phyloP scores from a whole-genome alignment of 2,888 invertebrate genomes.

The Cabera pusaria region DNA sequence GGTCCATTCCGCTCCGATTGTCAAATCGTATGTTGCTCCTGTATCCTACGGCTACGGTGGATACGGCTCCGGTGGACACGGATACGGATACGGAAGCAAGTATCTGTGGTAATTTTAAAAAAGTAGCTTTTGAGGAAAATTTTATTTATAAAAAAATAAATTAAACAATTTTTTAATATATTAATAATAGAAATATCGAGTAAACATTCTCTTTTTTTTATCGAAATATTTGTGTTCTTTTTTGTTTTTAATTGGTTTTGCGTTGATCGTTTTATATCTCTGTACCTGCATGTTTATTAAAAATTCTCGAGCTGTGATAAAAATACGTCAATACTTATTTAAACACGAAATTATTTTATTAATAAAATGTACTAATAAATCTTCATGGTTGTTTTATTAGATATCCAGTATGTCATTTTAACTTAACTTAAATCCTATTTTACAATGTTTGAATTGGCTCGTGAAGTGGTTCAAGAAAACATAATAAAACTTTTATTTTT shows the following conservation, averaged over 20 bases:
- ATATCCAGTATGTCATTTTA: too few relatives aligned
- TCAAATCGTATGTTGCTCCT: slow-evolving; percentile 45
- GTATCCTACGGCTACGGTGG: slow-evolving; percentile 41
- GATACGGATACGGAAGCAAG: slow-evolving; percentile 39
- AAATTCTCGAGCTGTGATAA: slow-evolving; percentile 21
- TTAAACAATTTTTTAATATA: too few relatives aligned
- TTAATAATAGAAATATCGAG: too few relatives aligned
- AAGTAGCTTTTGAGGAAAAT: neutral
- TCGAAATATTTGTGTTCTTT: too few relatives aligned
- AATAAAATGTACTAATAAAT: slow-evolving; percentile 17
- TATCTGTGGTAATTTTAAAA: slow-evolving; percentile 48
- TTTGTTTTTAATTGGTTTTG: neutral
- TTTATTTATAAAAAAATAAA: too few relatives aligned
- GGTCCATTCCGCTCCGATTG: slow-evolving; percentile 46
- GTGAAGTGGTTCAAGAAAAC: too few relatives aligned
- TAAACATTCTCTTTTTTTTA: too few relatives aligned
- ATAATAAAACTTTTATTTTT: too few relatives aligned
- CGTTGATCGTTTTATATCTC: neutral
- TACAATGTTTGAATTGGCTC: too few relatives aligned
- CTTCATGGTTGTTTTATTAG: slow-evolving; percentile 11
- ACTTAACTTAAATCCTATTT: too few relatives aligned
- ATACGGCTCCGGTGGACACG: slow-evolving; percentile 29
- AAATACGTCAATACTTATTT: slow-evolving; percentile 14
- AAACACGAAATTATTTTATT: slow-evolving; percentile 7
- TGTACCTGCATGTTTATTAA: too few relatives aligned